A percentile compares a stretch with the other conserved stretches of the same genome.
These are phyloP conservation scores for Chrysolina oricalcia DNA, from an alignment of 2,888 invertebrate species.

Conservation along the genomic window DNA sequence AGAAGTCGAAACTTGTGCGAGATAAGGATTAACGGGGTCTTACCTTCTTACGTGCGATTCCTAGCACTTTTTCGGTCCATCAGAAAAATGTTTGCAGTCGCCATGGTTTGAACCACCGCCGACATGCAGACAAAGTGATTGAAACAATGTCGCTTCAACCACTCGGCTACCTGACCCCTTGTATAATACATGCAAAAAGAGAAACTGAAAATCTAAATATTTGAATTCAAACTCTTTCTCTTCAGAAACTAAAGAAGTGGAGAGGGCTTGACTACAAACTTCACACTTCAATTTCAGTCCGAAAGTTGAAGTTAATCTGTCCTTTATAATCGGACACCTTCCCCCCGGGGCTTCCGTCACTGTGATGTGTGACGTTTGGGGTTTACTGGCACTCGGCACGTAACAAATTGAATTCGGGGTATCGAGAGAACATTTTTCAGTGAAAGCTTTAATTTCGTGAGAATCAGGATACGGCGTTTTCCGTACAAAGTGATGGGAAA, in stretches of 20 bases:
- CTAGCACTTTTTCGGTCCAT: too few relatives aligned
- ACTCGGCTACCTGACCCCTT: too few relatives aligned
- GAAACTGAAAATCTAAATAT: too few relatives aligned
- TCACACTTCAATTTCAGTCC: background rate
- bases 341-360: background rate
- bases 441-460: background rate
- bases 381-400: background rate
- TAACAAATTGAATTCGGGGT: slow-evolving; percentile 6
- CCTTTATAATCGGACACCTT: background rate
- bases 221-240: background rate
- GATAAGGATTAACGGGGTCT: too few relatives aligned
- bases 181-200: too few relatives aligned
- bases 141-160: too few relatives aligned
- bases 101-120: too few relatives aligned
- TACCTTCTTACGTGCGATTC: too few relatives aligned
- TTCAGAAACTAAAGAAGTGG: background rate
- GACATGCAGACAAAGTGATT: too few relatives aligned
- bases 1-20: too few relatives aligned
- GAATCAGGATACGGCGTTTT: background rate
- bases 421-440: slow-evolving; percentile 13
- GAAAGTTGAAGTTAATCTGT: background rate
- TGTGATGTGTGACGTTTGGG: background rate
- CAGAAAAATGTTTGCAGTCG: too few relatives aligned
- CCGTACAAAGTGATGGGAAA: background rate
- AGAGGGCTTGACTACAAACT: background rate